Evolutionary conservation across 2,888 invertebrate species (phyloP).

Genomic region (Nomada fabriciana): DNA sequence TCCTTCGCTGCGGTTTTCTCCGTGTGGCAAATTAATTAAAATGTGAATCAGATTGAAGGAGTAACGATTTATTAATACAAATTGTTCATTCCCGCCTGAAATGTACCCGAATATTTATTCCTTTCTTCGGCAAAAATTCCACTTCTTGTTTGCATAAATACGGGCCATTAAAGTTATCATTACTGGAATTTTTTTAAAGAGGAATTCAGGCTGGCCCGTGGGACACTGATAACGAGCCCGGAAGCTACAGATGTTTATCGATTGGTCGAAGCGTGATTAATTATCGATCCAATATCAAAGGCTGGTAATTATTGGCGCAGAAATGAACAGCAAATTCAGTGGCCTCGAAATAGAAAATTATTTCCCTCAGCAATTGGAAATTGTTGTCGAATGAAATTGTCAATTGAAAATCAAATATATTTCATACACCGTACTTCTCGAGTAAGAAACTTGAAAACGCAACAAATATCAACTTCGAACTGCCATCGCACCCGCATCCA

Average conservation of each 20-base stretch:
- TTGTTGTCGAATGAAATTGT: not conserved
- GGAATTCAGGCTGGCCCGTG: conserved; percentile 50
- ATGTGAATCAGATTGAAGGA: not conserved
- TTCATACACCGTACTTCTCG: not conserved
- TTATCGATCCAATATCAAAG: conserved; percentile 2
- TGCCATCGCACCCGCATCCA: not conserved
- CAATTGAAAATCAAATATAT: not conserved
- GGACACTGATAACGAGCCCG: conserved; percentile 46
- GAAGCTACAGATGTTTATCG: conserved; percentile 59
- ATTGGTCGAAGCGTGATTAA: conserved; percentile 27
- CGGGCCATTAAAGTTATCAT: no score
- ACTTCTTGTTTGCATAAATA: not conserved
- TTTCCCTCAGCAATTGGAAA: no score
- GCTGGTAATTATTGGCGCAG: no score
- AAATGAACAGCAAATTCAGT: no score
- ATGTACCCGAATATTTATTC: no score
- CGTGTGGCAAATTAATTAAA: not conserved
- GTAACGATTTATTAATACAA: not conserved
- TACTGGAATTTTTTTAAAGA: conserved; percentile 11
- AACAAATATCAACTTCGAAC: not conserved
- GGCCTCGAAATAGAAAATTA: no score
- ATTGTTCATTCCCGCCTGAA: no score
- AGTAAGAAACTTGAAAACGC: not conserved
- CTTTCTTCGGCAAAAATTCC: not conserved
- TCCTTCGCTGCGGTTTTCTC: conserved; percentile 46